Evolutionary conservation across 2,888 invertebrate genomes (phyloP).

Genomic region (Drosophila multiciliata): DNA sequence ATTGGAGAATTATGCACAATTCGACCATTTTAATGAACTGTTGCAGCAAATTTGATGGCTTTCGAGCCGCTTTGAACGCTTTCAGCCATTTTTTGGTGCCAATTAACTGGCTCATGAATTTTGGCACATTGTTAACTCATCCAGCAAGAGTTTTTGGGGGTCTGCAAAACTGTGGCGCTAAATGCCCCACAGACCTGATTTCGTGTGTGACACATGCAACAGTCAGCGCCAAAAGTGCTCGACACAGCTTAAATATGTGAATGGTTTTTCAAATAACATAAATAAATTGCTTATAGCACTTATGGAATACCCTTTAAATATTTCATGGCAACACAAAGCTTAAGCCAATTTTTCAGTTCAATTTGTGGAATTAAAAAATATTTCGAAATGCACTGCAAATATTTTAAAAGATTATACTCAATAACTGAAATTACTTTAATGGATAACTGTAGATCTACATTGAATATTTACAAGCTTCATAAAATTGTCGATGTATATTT

Average conservation of each 20-base stretch:
- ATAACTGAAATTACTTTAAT: not conserved
- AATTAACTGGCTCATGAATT: slow-evolving; percentile 44
- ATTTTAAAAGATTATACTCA: not conserved
- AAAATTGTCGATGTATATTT: not conserved
- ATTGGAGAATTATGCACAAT: slow-evolving; percentile 76
- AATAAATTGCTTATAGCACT: too few species aligned
- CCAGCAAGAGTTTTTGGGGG: slow-evolving; percentile 3
- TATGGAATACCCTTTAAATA: slow-evolving; percentile 18
- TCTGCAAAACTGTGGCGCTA: slow-evolving; percentile 22
- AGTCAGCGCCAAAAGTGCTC: slow-evolving; percentile 26
- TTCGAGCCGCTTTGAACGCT: slow-evolving; percentile 23
- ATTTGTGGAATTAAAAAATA: not conserved
- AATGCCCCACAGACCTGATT: slow-evolving; percentile 3
- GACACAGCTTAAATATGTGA: not conserved
- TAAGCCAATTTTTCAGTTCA: not conserved
- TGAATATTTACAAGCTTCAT: not conserved
- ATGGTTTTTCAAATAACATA: slow-evolving; percentile 2
- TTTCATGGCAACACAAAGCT: not conserved
- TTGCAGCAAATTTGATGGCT: slow-evolving; percentile 53
- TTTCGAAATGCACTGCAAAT: not conserved
- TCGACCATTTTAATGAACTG: slow-evolving; percentile 72
- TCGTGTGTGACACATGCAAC: slow-evolving; percentile 35
- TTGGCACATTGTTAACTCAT: slow-evolving; percentile 41
- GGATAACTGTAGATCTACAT: not conserved
- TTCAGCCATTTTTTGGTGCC: slow-evolving; percentile 29